Evolutionary conservation across 2,888 invertebrate genomes (phyloP).

Genomic region (Anticlea derivata): DNA sequence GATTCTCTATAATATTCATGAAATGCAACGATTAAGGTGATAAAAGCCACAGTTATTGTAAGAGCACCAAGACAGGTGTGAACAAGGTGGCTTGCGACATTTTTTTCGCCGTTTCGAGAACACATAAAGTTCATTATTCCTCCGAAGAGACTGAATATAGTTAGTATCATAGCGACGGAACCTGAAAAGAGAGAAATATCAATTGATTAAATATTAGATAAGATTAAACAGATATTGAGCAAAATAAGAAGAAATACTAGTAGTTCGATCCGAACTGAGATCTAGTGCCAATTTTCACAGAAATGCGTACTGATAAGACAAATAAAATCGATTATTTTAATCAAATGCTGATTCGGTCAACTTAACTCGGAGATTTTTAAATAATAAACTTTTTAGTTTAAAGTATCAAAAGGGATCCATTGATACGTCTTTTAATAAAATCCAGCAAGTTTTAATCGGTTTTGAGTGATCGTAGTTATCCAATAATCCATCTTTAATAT

Average conservation of each 20-base stretch:
- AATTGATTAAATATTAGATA: not conserved
- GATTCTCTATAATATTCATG: slow-evolving; percentile 30
- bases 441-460: too few species aligned
- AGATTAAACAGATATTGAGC: not conserved
- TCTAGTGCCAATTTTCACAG: too few species aligned
- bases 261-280: too few species aligned
- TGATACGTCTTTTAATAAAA: too few species aligned
- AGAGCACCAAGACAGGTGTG: slow-evolving; percentile 48
- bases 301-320: too few species aligned
- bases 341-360: too few species aligned
- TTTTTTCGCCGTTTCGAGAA: slow-evolving; percentile 27
- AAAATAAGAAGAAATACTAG: not conserved
- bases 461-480: too few species aligned
- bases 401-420: too few species aligned
- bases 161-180: slow-evolving; percentile 54
- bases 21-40: slow-evolving; percentile 48
- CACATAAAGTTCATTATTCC: slow-evolving; percentile 50
- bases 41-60: slow-evolving; percentile 51
- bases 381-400: too few species aligned
- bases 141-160: slow-evolving; percentile 53
- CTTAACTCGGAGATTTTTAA: too few species aligned
- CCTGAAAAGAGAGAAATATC: slow-evolving; percentile 54
- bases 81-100: slow-evolving; percentile 35
- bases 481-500: too few species aligned
- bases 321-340: too few species aligned